phyloP scores from a whole-genome alignment of 1,140 invertebrate species.

The Oscheius sp. region DNA sequence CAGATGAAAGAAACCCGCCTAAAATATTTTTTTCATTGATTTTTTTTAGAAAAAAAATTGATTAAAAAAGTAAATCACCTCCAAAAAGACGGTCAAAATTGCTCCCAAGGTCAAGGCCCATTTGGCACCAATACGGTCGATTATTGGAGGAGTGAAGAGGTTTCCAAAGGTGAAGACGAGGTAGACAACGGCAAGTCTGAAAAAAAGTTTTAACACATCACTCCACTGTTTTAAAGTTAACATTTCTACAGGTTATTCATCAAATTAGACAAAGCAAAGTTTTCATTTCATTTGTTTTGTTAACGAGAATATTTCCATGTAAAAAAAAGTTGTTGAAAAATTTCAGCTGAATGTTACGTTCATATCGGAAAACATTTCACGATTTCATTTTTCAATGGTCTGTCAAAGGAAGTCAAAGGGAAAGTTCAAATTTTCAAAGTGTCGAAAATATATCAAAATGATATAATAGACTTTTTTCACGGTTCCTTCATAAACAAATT shows the following conservation, averaged over 20 bases:
- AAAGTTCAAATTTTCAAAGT: too few relatives aligned
- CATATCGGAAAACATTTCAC: not conserved
- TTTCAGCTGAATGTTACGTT: not conserved
- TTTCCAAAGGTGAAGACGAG: conserved; percentile 47
- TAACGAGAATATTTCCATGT: too few relatives aligned
- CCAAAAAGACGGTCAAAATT: not conserved
- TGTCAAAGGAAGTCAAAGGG: too few relatives aligned
- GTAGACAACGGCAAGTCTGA: conserved; percentile 44
- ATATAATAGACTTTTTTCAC: too few relatives aligned
- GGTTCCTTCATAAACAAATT: too few relatives aligned
- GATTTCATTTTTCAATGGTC: too few relatives aligned
- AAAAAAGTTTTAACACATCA: not conserved
- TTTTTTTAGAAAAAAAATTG: too few relatives aligned
- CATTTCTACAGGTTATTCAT: conserved; percentile 43
- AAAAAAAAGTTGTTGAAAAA: conserved; percentile 42
- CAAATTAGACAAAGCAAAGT: conserved; percentile 52
- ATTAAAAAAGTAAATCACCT: conserved; percentile 40
- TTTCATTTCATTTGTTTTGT: too few relatives aligned
- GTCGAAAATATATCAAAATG: too few relatives aligned
- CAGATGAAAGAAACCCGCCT: conserved; percentile 45
- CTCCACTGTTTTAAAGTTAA: not conserved
- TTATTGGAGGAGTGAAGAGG: conserved; percentile 47
- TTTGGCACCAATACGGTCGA: conserved; percentile 32
- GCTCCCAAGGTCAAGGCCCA: conserved; percentile 39
- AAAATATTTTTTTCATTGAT: conserved; percentile 8